phyloP scores from a whole-genome alignment of 2,113 vertebrate genomes.

The Pica pica region DNA sequence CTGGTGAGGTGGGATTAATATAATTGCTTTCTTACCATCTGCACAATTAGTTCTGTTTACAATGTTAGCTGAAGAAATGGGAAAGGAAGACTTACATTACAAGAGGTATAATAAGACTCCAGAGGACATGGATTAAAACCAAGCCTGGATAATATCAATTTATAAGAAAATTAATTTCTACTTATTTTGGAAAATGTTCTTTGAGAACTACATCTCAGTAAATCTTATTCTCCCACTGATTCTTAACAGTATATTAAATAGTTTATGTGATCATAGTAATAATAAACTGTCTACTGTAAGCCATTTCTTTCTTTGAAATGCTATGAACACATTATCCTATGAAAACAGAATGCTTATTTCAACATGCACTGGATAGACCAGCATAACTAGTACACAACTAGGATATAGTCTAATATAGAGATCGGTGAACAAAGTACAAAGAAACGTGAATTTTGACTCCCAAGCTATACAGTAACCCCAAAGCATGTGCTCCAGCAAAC shows the following conservation, averaged over 20 bases:
- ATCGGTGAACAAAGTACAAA: not conserved
- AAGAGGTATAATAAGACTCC: not conserved
- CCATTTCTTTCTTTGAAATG: not conserved
- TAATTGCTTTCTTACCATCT: not conserved
- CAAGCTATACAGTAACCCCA: not conserved
- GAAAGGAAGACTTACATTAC: not conserved
- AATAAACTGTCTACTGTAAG: not conserved
- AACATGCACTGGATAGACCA: not conserved
- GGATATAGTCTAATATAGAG: not conserved
- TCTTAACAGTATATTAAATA: not conserved
- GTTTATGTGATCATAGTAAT: not conserved
- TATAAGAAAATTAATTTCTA: not conserved
- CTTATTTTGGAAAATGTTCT: not conserved
- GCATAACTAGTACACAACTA: not conserved
- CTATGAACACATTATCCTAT: not conserved
- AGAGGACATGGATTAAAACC: not conserved
- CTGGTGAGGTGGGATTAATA: not conserved
- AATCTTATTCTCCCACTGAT: not conserved
- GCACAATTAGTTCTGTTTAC: slow-evolving; percentile 8
- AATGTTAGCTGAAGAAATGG: not conserved
- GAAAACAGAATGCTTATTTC: not conserved
- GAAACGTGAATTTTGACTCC: not conserved
- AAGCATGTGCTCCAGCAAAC: not conserved
- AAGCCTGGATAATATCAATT: not conserved
- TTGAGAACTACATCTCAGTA: not conserved